Conservation (phyloP, 1,140 invertebrate species). For the Spodoptera frugiperda region DNA sequence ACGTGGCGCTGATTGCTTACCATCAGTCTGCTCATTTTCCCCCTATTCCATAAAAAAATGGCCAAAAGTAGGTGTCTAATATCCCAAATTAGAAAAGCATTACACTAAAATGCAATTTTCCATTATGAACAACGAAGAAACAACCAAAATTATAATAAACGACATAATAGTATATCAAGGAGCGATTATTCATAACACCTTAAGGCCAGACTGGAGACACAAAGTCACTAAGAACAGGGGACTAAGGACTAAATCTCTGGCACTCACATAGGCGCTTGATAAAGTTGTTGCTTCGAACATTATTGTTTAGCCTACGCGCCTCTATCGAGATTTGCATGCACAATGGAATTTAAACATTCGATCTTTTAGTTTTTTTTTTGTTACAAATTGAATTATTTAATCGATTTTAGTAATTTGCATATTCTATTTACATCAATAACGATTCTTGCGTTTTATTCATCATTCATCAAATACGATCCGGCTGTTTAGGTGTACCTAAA, state of each 20-base stretch:
- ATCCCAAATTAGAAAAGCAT: no score
- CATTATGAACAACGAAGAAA: background rate
- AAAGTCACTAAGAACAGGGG: constrained; percentile 24
- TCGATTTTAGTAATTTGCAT: no score
- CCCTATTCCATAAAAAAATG: no score
- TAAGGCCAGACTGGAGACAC: background rate
- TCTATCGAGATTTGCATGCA: constrained; percentile 32
- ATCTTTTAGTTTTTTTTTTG: background rate
- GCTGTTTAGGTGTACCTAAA: background rate
- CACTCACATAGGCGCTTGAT: constrained; percentile 26
- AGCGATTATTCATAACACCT: constrained; percentile 31
- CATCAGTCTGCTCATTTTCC: no score
- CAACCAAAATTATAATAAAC: background rate
- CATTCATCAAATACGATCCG: no score
- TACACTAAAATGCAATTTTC: no score
- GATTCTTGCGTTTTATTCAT: no score
- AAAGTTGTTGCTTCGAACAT: constrained; percentile 28
- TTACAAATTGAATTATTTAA: no score
- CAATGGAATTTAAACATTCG: background rate
- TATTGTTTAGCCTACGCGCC: constrained; percentile 26
- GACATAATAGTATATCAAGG: background rate
- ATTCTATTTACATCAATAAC: no score
- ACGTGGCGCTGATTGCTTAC: no score
- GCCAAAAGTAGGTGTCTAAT: no score
- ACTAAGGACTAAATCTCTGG: constrained; percentile 28